A percentile compares a stretch with the other conserved stretches of the same genome.
Evolutionary conservation across 1,140 invertebrate species (phyloP).

Genomic region (Lutraria rhynchaena): DNA sequence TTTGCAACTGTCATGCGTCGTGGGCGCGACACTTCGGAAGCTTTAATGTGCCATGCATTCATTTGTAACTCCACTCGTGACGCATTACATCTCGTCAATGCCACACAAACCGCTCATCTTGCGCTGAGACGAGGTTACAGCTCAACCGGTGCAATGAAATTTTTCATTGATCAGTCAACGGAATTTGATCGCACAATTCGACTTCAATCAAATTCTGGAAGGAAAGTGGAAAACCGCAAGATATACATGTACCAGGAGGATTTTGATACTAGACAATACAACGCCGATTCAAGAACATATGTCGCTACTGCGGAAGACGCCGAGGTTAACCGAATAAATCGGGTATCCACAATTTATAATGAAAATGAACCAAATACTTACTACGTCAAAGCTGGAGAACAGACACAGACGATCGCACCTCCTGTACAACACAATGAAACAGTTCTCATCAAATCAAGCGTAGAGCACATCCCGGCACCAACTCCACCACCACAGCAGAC

Average conservation of each 20-base stretch:
- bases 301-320: constrained; percentile 4
- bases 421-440: constrained; percentile 13
- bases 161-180: constrained; percentile 47
- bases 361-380: constrained; percentile 30
- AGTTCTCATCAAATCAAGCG: constrained; percentile 11
- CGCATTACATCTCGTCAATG: constrained; percentile 69
- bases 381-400: constrained; percentile 52
- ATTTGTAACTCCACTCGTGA: constrained; percentile 89
- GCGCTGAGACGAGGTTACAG: constrained; percentile 35
- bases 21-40: constrained; percentile 93
- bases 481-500: constrained; percentile 45
- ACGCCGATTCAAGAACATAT: constrained; percentile 40
- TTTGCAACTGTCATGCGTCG: constrained; percentile 96
- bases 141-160: constrained; percentile 44
- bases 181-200: constrained; percentile 44
- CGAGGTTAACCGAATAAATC: background rate
- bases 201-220: background rate
- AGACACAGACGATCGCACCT: background rate
- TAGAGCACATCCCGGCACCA: constrained; percentile 5
- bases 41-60: constrained; percentile 98
- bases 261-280: constrained; percentile 35
- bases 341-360: background rate
- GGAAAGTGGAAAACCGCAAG: constrained; percentile 22
- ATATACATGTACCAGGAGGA: constrained; percentile 58
- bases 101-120: constrained; percentile 64